Conservation (phyloP, 2,888 invertebrate genomes). For the Cataglyphis albicans region DNA sequence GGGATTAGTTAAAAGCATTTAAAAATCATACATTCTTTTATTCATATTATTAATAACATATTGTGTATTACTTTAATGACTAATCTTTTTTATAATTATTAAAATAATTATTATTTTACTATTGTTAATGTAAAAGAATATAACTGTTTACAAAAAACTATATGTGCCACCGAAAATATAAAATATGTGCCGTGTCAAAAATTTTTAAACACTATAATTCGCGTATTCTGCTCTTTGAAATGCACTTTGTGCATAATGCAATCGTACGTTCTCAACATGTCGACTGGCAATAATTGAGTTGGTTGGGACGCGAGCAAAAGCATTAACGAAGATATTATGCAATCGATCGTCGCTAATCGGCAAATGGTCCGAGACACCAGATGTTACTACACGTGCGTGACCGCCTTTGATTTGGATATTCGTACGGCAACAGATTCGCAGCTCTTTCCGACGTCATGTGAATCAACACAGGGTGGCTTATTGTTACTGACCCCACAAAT, state of each 20-base stretch:
- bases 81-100: neutral
- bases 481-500: slow-evolving; percentile 17
- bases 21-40: slow-evolving; percentile 8
- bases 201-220: neutral
- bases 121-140: neutral
- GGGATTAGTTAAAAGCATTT: slow-evolving; percentile 40
- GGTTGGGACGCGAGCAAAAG: slow-evolving; percentile 46
- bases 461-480: slow-evolving; percentile 13
- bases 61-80: slow-evolving; percentile 1
- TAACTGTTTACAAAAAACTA: neutral
- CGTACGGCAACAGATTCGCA: slow-evolving; percentile 25
- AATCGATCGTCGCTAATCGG: slow-evolving; percentile 64
- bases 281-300: slow-evolving; percentile 45
- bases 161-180: no score
- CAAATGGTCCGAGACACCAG: slow-evolving; percentile 65
- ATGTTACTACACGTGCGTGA: slow-evolving; percentile 42
- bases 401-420: slow-evolving; percentile 49
- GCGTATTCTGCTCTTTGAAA: neutral
- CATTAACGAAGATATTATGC: slow-evolving; percentile 71
- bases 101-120: neutral
- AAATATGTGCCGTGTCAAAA: neutral
- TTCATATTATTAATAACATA: neutral
- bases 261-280: slow-evolving; percentile 35
- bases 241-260: neutral
- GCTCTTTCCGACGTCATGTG: slow-evolving; percentile 32